Evolutionary conservation across 2,797 vertebrate genomes (phyloP), one percentile per base, ranked within the genome.

Genomic region (Cyclura pinguis): DNA sequence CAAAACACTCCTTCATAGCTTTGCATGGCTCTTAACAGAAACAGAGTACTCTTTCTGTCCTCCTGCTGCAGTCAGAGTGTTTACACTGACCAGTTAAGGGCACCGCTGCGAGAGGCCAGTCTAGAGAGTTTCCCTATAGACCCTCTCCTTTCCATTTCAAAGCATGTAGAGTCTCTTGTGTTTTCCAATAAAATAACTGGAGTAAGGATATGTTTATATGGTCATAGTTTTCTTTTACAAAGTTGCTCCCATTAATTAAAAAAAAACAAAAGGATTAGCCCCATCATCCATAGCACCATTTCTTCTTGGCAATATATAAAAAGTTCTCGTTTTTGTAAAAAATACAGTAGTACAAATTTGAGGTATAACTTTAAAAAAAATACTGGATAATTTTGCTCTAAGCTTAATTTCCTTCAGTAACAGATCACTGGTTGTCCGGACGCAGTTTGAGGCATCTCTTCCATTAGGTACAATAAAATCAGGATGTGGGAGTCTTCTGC

Each of bases 281-380:
- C 92, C 92, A 0, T 90, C 87, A 73, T 76, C 87, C 87, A 82
- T 93, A 96, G 93, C 93, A 89, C 89, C 82, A 20, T 90, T 94
- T 83, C 62, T 87, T 89, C 88, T 93, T 93, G 91, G 90, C 93
- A 92, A 89, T 89, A 93, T 73, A 87, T 91, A 95, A 74, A 78
- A 22, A 90, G 92, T 95, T 94, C 93, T 89, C 72, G 47, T 93
- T 87, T 87, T 94, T 90, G 91, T 55, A 93, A 94, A 81, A 47
- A 96, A 96, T 98, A 98, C 97, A 98, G 97, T 97, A 98, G 97
- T 97, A 96, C 96, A 96, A 93, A 97, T 96, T 88, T 98, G 97
- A 98, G 97, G 97, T 98, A 98, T 97, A 96, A 96, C 95, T 95
- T 96, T 69, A 69, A 69, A 29, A 93, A 93, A 94, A 95, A 94